phyloP scores from a whole-genome alignment of 23 tunicate species.

The Ciona savignyi region DNA sequence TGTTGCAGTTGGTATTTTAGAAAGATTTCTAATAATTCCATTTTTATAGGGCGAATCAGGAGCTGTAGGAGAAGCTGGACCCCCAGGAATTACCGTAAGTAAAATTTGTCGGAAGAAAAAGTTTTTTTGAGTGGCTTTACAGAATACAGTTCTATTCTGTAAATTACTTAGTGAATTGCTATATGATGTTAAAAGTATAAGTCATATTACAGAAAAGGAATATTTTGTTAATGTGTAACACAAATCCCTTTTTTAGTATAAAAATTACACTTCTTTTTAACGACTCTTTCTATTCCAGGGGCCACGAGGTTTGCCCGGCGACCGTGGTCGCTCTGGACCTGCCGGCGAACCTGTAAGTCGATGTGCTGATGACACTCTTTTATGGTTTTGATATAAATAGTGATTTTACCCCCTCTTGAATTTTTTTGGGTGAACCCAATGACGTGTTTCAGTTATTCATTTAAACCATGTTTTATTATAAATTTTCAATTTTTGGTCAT shows the following conservation, averaged over 20 bases:
- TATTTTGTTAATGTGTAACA: no score
- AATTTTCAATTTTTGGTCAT: no score
- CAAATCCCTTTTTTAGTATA: no score
- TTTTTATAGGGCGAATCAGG: constrained; percentile 77
- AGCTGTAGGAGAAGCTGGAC: constrained; percentile 81
- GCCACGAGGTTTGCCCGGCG: constrained; percentile 96
- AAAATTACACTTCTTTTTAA: no score
- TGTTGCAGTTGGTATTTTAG: not conserved
- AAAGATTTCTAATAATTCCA: constrained; percentile 5
- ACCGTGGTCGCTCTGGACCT: constrained; percentile 82
- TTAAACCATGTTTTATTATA: no score
- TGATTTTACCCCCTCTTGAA: not conserved
- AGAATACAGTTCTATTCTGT: no score
- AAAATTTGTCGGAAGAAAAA: no score
- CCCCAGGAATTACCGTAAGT: constrained; percentile 64
- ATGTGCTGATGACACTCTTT: not conserved
- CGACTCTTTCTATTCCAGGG: constrained; percentile 56
- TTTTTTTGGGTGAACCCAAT: not conserved
- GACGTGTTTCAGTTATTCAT: not conserved
- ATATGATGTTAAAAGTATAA: no score
- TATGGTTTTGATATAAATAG: not conserved
- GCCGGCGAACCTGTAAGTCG: constrained; percentile 84
- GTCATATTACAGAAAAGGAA: no score
- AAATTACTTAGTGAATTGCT: no score
- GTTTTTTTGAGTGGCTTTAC: no score